A percentile compares a stretch with the other conserved stretches of the same genome.
phyloP scores from a whole-genome alignment of 2,113 vertebrate genomes.

The Nothocercus nigrocapillus region DNA sequence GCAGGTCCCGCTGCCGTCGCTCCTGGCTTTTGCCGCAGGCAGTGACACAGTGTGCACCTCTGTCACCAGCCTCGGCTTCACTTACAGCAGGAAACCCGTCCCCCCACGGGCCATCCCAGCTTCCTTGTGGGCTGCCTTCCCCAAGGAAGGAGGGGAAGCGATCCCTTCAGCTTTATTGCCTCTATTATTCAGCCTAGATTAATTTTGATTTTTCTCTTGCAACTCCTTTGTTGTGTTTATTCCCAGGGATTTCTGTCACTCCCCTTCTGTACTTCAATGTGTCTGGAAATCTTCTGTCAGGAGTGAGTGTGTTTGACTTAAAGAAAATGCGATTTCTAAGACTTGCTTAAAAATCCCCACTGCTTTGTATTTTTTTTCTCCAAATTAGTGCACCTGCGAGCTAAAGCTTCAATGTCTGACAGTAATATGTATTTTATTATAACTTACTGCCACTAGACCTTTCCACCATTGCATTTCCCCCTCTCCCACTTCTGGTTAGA shows the following conservation, averaged over 20 bases:
- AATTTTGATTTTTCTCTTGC: constrained; percentile 26
- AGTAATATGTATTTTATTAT: neutral
- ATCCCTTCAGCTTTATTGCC: neutral
- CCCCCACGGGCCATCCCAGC: neutral
- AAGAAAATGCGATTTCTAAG: constrained; percentile 1
- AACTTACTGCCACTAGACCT: neutral
- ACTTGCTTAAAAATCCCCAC: constrained; percentile 21
- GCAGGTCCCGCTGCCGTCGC: rapidly evolving
- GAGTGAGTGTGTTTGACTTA: neutral
- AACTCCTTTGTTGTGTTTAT: constrained; percentile 42
- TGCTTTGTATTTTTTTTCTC: neutral
- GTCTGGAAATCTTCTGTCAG: neutral
- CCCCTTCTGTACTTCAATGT: neutral
- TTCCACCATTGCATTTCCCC: neutral
- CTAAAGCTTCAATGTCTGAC: neutral
- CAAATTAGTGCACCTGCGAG: rapidly evolving
- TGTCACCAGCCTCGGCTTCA: neutral
- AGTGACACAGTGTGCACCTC: neutral
- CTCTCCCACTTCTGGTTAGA: neutral
- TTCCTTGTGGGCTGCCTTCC: rapidly evolving
- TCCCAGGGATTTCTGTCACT: constrained; percentile 25
- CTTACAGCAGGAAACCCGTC: neutral
- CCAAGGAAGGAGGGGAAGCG: rapidly evolving
- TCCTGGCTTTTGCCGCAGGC: neutral
- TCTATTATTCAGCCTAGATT: constrained; percentile 5